Base-by-base conservation (phyloP, 2,888 invertebrate genomes). In the Diplazon laetatorius region DNA sequence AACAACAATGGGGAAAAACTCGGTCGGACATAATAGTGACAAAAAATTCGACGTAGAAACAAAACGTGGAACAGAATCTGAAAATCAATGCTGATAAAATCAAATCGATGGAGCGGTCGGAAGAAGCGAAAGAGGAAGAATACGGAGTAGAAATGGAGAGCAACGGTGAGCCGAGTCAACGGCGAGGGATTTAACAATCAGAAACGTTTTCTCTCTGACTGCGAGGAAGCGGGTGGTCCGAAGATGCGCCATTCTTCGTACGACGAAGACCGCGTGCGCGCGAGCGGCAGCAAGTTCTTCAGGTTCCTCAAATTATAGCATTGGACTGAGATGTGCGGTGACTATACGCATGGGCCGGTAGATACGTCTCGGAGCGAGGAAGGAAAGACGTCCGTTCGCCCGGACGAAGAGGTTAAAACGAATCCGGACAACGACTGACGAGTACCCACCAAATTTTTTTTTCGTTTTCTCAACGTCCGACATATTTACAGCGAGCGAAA, bases 231-330 rank as follows among this genome's bases (percentile, higher is more conserved):
- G 71, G 76, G 76, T 76, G 71, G 71, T 76, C 76, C 71, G 25
- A 37, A 66, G 66, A 59, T 65, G 65, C 18, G 50, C 30, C n/a
- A 66, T 76, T 71, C 66, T 71, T 71, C 66, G 50, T 48, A 20
- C 46, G 48, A 48, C 42, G 46, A n/a, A n/a, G n/a, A 65, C 16
- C n/a, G 71, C 16, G 70, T 16, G 50, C 25, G 70, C 39, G 50
- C 62, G 20, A 25, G n/a, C n/a, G n/a, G n/a, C n/a, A n/a, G n/a
- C n/a, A 16, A 22, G 44, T 55, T 60, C 66, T 66, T 62, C 60
- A 52, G 66, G 52, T 66, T 62, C 39, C 60, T 76, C 60, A 71
- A 71, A 76, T 71, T 76, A 71, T 76, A 66, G 59, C 66, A 66
- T 37, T 9, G 20, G 60, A 66, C 52, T 71, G 25, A 25, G 37